Conservation (phyloP, 2,113 vertebrate genomes). For the Pholis gunnellus region DNA sequence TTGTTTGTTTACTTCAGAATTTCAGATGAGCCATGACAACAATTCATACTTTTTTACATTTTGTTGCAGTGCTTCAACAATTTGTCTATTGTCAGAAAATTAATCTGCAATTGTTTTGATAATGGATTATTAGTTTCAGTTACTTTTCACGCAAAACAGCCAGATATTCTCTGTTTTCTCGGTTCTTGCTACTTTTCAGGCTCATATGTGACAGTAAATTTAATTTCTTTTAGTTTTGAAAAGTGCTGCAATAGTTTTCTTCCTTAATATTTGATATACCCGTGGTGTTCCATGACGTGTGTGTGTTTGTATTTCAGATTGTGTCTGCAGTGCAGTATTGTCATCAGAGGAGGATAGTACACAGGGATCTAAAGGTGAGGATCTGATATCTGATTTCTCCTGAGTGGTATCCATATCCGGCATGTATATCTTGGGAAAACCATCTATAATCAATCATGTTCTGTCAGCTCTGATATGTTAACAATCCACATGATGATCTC, state of each 20-base stretch:
- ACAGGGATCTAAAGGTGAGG: conserved; percentile 95
- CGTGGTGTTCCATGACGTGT: not conserved
- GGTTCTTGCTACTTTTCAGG: not conserved
- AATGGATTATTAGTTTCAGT: not conserved
- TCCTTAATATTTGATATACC: not conserved
- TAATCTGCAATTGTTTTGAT: not conserved
- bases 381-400: conserved; percentile 11
- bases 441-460: not conserved
- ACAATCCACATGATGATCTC: conserved; percentile 10
- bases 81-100: not conserved
- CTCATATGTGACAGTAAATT: not conserved
- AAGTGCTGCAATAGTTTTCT: not conserved
- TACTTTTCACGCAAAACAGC: not conserved
- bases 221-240: not conserved
- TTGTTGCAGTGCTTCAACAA: not conserved
- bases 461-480: not conserved
- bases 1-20: not conserved
- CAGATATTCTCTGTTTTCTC: not conserved
- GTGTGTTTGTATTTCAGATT: conserved; percentile 88
- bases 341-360: conserved; percentile 97
- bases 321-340: conserved; percentile 99
- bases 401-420: not conserved
- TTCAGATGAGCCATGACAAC: not conserved
- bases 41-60: not conserved
- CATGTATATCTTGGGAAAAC: not conserved